Evolutionary conservation across 2,797 vertebrate species (phyloP), one percentile per base, ranked within the genome.

Genomic region (Scyliorhinus canicula): DNA sequence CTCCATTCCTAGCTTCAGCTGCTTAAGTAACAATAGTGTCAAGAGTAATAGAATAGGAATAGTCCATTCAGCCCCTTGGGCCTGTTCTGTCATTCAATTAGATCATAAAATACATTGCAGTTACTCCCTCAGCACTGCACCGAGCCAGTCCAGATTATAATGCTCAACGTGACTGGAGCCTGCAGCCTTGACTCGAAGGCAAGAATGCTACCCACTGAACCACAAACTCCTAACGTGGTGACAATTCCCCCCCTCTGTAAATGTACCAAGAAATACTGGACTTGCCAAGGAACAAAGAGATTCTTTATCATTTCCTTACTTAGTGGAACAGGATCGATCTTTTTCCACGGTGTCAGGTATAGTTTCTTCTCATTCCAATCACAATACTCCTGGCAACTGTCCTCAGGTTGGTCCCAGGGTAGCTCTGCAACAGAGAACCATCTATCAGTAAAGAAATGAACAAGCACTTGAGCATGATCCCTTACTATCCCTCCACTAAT

Each of bases 321-420:
- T 31, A 99, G 97, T 44, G 99, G 98, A 26, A 97, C 95, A 0
- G 98, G 98, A 96, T 98, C 98, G 0, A 99, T 98, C 97, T 99
- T 99, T 96, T 98, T 99, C 99, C 99, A 99, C 4, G 99, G 99
- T 3, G 98, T 96, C 44, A 99, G 96, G 96, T 99, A 99, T 0
- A 98, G 98, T 96, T 99, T 99, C 96, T 97, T 98, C 96, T 99
- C 98, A 95, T 98, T 98, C 99, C 99, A 99, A 95, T 99, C 99
- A 3, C 98, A 97, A 96, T 99, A 99, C 57, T 99, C 99, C 96
- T 99, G 99, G 96, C 99, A 99, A 96, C 96, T 98, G 82, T 99
- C 98, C 44, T 97, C 98, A 71, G 99, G 99, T 96, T 99, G 98
- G 96, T 99, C 99, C 99, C 99, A 99, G 0, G 99, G 99, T 96